Conservation (phyloP, 1,140 invertebrate genomes). For the Meloidogyne exigua region DNA sequence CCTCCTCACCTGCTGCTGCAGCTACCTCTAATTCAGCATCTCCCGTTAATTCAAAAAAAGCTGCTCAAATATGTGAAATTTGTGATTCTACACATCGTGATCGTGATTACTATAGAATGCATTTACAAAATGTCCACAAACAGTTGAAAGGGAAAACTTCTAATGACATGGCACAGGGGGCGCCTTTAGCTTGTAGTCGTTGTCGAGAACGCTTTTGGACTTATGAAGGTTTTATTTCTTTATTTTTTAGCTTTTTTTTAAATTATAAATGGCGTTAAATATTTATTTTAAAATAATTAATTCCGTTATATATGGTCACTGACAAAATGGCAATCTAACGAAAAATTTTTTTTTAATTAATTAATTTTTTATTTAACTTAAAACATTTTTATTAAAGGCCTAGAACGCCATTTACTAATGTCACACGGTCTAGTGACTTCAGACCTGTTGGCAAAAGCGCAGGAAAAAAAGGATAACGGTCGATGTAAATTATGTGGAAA, state of each 20-base stretch:
- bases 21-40: not conserved
- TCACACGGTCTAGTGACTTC: slow-evolving; percentile 88
- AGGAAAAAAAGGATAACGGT: slow-evolving; percentile 87
- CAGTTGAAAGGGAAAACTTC: slow-evolving; percentile 46
- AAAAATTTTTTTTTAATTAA: no score
- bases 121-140: slow-evolving; percentile 46
- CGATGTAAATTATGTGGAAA: slow-evolving; percentile 87
- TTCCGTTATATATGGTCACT: no score
- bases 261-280: no score
- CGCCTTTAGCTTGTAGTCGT: slow-evolving; percentile 89
- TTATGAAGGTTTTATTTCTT: slow-evolving; percentile 74
- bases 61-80: slow-evolving; percentile 44
- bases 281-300: no score
- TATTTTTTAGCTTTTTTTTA: not conserved
- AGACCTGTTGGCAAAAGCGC: slow-evolving; percentile 90
- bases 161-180: slow-evolving; percentile 51
- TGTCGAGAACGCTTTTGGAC: slow-evolving; percentile 85
- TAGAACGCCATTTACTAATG: slow-evolving; percentile 83
- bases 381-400: not conserved
- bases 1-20: not conserved
- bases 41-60: not conserved
- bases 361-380: no score
- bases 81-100: slow-evolving; percentile 51
- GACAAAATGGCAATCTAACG: no score
- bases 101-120: slow-evolving; percentile 42